Percentiles rank a stretch among this genome's conserved stretches.
Conservation (phyloP, 2,797 vertebrate species). For the Otus scops region DNA sequence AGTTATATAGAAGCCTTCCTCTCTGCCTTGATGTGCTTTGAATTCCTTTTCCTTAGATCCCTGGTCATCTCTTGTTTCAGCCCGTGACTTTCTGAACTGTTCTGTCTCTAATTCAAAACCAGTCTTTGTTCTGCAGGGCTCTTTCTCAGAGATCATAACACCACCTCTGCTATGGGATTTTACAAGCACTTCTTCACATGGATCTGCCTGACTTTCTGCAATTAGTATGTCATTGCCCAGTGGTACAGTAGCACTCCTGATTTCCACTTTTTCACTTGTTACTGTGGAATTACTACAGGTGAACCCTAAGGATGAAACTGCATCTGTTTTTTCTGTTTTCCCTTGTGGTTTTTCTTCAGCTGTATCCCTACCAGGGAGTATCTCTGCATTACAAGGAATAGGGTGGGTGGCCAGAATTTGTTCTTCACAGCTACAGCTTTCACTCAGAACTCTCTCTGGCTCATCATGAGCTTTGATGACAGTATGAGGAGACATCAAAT, state of each 20-base stretch:
- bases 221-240: background rate
- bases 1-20: background rate
- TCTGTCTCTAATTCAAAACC: background rate
- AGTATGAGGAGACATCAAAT: background rate
- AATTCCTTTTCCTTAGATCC: background rate
- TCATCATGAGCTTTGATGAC: background rate
- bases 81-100: background rate
- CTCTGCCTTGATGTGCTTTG: background rate
- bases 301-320: background rate
- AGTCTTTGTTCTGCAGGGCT: background rate
- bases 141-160: background rate
- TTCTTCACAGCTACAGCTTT: background rate
- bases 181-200: background rate
- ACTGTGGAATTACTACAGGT: background rate
- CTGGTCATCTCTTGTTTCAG: background rate
- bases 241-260: background rate
- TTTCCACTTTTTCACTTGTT: background rate
- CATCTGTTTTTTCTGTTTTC: background rate
- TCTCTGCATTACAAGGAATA: background rate
- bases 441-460: background rate
- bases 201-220: background rate
- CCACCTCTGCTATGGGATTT: background rate
- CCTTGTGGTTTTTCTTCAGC: background rate
- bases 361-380: background rate
- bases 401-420: background rate